phyloP scores from a whole-genome alignment of 64 coral and sea anemone species.

The Actinia tenebrosa region DNA sequence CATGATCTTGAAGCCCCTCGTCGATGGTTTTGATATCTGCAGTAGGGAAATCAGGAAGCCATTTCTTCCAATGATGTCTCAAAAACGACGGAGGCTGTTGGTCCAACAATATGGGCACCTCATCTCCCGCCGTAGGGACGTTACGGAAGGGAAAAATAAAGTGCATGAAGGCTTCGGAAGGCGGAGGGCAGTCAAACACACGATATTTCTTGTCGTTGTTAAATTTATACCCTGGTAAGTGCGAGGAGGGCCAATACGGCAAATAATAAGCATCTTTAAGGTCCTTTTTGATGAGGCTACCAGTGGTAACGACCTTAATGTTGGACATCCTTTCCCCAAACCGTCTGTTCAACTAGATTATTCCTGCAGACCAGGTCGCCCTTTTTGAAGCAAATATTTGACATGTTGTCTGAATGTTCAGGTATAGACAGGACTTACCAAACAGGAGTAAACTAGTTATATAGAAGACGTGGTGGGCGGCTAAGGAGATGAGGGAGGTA shows the following conservation, averaged over 20 bases:
- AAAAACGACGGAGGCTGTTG: not conserved
- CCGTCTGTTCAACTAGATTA: not conserved
- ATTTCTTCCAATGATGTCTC: slow-evolving; percentile 25
- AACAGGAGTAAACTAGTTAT: slow-evolving; percentile 9
- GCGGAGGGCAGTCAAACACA: slow-evolving; percentile 26
- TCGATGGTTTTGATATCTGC: slow-evolving; percentile 15
- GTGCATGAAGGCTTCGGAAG: not conserved
- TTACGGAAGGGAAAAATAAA: slow-evolving; percentile 15
- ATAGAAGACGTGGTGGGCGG: not conserved
- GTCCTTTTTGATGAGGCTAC: slow-evolving; percentile 31
- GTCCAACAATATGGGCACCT: slow-evolving; percentile 20
- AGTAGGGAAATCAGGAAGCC: slow-evolving; percentile 6
- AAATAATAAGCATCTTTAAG: slow-evolving; percentile 21
- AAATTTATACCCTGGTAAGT: slow-evolving; percentile 19
- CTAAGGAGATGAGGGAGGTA: not conserved
- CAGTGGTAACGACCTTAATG: not conserved
- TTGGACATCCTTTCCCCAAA: not conserved
- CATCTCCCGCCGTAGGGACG: slow-evolving; percentile 3
- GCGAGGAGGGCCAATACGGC: slow-evolving; percentile 2
- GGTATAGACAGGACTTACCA: not conserved
- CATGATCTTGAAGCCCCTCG: slow-evolving; percentile 25
- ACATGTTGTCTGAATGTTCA: not conserved
- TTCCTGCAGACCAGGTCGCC: not conserved
- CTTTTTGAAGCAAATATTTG: not conserved
- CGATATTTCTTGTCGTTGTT: slow-evolving; percentile 32